Conservation (phyloP, 2,113 vertebrate species). For the Vanacampus margaritifer region DNA sequence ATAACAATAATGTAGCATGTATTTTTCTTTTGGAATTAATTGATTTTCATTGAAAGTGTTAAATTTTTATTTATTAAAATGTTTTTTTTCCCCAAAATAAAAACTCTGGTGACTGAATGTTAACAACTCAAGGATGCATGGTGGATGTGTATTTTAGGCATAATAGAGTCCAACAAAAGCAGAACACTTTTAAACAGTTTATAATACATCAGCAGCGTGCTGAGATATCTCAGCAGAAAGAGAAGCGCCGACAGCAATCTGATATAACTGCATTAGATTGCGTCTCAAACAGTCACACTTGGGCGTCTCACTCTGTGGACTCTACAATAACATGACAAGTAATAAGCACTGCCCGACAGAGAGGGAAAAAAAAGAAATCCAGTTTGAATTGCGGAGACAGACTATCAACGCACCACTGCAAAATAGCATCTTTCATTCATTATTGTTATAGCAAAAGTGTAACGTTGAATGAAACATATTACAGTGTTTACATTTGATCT, state of each 20-base stretch:
- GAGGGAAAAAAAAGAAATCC: background rate
- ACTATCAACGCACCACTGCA: background rate
- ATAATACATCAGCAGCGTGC: constrained; percentile 22
- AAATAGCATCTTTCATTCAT: background rate
- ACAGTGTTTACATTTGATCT: background rate
- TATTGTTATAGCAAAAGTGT: background rate
- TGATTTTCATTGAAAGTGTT: too few relatives aligned
- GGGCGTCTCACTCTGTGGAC: background rate
- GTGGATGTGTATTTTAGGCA: background rate
- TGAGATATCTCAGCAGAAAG: constrained; percentile 45
- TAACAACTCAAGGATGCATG: background rate
- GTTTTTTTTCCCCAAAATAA: too few relatives aligned
- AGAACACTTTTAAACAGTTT: constrained; percentile 20
- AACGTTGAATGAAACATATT: background rate
- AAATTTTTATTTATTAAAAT: too few relatives aligned
- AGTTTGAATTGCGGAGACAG: background rate
- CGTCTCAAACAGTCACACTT: constrained; percentile 9
- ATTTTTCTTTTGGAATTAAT: too few relatives aligned
- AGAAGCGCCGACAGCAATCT: constrained; percentile 21
- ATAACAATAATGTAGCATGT: too few relatives aligned
- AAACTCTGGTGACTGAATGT: too few relatives aligned
- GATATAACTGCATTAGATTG: constrained; percentile 15
- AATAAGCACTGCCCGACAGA: background rate
- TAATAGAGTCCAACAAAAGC: constrained; percentile 55
- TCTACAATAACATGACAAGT: background rate